phyloP scores from a whole-genome alignment of 2,888 invertebrate species.

The Euclidia mi region DNA sequence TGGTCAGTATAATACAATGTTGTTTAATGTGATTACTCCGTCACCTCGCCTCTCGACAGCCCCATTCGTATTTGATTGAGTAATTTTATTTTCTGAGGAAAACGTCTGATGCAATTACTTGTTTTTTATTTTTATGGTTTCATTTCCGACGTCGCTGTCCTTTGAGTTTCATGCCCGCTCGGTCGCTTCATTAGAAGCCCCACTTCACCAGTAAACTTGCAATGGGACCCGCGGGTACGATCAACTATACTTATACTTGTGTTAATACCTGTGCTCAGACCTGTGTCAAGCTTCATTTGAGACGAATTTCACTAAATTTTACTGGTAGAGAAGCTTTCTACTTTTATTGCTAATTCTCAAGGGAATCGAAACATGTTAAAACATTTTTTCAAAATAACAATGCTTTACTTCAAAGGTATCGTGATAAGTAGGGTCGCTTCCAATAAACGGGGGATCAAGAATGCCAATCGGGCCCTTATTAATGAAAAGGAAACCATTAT shows the following conservation, averaged over 20 bases:
- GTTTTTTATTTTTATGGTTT: conserved; percentile 39
- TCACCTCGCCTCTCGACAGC: not conserved
- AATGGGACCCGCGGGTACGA: conserved; percentile 76
- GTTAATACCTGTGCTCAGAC: conserved; percentile 70
- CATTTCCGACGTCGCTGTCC: conserved; percentile 14
- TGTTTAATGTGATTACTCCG: not conserved
- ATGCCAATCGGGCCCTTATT: conserved; percentile 56
- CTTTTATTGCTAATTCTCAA: conserved; percentile 48
- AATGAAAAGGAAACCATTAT: conserved; percentile 67
- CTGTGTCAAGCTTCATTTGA: conserved; percentile 73
- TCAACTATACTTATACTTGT: conserved; percentile 77
- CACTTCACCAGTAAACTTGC: conserved; percentile 67
- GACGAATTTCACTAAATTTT: conserved; percentile 71
- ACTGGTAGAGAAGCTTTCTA: conserved; percentile 64
- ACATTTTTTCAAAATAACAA: conserved; percentile 39
- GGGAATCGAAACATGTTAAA: conserved; percentile 28
- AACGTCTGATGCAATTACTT: conserved; percentile 27
- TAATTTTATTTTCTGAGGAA: conserved; percentile 6
- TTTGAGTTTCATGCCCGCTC: conserved; percentile 32
- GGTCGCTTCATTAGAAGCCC: conserved; percentile 61
- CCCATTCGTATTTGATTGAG: conserved; percentile 6
- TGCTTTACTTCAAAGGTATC: conserved; percentile 42
- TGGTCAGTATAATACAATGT: conserved; percentile 17
- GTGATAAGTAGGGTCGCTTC: conserved; percentile 36
- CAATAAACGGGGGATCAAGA: conserved; percentile 36